phyloP scores from a whole-genome alignment of 2,113 vertebrate species.

The Oncorhynchus mykiss region DNA sequence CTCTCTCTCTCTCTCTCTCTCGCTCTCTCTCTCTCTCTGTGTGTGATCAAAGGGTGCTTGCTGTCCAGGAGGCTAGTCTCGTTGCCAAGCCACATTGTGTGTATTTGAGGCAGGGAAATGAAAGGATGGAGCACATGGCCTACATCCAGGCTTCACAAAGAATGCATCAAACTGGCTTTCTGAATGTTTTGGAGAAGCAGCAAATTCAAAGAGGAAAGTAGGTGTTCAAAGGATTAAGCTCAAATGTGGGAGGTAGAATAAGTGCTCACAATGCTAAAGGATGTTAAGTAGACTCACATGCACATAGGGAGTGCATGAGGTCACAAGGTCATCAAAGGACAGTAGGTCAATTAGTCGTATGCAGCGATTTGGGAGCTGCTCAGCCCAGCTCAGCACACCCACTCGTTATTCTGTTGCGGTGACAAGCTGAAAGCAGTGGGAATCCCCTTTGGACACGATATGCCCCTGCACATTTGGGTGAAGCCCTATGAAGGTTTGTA shows the following conservation, averaged over 20 bases:
- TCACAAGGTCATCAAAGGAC: conserved; percentile 20
- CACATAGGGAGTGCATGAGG: background rate
- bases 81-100: conserved; percentile 23
- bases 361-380: background rate
- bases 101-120: conserved; percentile 21
- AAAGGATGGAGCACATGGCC: conserved; percentile 6
- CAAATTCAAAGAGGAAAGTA: conserved; percentile 38
- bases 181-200: conserved; percentile 21
- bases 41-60: conserved; percentile 20
- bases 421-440: conserved; percentile 10
- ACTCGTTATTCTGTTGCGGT: conserved; percentile 15
- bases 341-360: conserved; percentile 1
- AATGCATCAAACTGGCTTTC: conserved; percentile 35
- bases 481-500: conserved; percentile 8
- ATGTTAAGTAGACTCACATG: background rate
- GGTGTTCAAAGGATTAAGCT: conserved; percentile 30
- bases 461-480: conserved; percentile 7
- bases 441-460: conserved; percentile 7
- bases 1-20: background rate
- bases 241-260: background rate
- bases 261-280: background rate
- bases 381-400: background rate
- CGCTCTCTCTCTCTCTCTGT: conserved; percentile 1
- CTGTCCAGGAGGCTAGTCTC: background rate
- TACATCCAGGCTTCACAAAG: conserved; percentile 25